These are phyloP conservation scores for Colius striatus DNA, from an alignment of 2,113 vertebrate species.

Conservation along the genomic window DNA sequence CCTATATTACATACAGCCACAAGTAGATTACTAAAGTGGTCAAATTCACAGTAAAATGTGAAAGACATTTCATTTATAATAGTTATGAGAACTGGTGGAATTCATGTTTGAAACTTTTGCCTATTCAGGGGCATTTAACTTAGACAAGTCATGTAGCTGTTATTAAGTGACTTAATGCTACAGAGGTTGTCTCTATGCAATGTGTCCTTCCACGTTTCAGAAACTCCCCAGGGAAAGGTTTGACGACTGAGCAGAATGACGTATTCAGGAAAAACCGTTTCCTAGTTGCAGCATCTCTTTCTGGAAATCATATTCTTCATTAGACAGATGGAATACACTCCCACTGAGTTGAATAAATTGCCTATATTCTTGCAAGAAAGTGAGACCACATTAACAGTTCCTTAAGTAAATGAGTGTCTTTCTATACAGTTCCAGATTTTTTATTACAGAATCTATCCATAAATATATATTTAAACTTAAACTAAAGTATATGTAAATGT, in stretches of 20 bases:
- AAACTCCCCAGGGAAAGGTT: slow-evolving; percentile 33
- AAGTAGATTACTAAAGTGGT: neutral
- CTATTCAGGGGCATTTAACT: neutral
- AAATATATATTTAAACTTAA: neutral
- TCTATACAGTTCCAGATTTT: neutral
- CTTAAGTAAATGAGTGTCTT: neutral
- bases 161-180: neutral
- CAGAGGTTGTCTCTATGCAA: neutral
- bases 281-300: slow-evolving; percentile 16
- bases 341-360: slow-evolving; percentile 57
- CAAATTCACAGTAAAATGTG: neutral
- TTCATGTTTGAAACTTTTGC: slow-evolving; percentile 21
- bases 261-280: slow-evolving; percentile 29
- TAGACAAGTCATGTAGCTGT: neutral
- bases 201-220: neutral
- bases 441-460: neutral
- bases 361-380: slow-evolving; percentile 39
- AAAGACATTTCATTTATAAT: neutral
- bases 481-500: neutral
- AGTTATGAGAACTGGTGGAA: neutral
- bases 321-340: slow-evolving; percentile 64
- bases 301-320: slow-evolving; percentile 52
- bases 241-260: slow-evolving; percentile 2
- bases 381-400: slow-evolving; percentile 19
- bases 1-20: neutral